Base-by-base conservation (phyloP, 1,140 invertebrate genomes). In the Hyposmocoma kahamanoa region DNA sequence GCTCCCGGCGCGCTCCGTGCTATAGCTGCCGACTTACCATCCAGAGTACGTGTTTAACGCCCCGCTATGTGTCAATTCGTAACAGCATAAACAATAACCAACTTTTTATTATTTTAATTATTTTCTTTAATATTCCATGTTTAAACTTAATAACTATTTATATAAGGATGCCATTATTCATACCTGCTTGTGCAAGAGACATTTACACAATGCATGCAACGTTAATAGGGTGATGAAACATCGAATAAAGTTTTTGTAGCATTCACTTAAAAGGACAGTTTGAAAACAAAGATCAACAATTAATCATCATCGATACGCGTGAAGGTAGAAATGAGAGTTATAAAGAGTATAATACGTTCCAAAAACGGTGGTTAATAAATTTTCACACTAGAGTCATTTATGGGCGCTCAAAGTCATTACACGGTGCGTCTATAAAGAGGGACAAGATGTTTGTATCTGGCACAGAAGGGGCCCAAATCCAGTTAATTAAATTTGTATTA, bases 401-500 rank as follows among this genome's bases (percentile, higher is more conserved):
- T 68, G 75, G 64, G 60, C 64, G 68, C 65, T 74, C 78, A 67
- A 79, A 81, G 69, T 78, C 81, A 84, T 81, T 82, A 82, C 67
- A 78, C 71, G 74, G 63, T 70, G 66, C 56, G 47, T 67, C 71
- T 58, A 74, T 64, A 79, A 74, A 71, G 61, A 64, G 60, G 62
- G 64, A 67, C 65, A 67, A 72, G 64, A 74, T 71, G 61, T 65
- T 70, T 72, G 72, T 72, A 72, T 78, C 67, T 65, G 67, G 50
- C 45, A 57, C 66, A 72, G 69, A 82, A 83, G 66, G 68, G 51
- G 62, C 62, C 55, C 54, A 69, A 66, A 67, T 76, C 57, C 56
- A 66, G 72, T 78, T 83, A 80, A 85, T 83, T 83, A 82, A 85
- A 83, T 85, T 85, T 80, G 71, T 82, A 85, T 79, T 80, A 72